Conservation (phyloP, 2,888 invertebrate species). For the Taphrorychus bicolor region DNA sequence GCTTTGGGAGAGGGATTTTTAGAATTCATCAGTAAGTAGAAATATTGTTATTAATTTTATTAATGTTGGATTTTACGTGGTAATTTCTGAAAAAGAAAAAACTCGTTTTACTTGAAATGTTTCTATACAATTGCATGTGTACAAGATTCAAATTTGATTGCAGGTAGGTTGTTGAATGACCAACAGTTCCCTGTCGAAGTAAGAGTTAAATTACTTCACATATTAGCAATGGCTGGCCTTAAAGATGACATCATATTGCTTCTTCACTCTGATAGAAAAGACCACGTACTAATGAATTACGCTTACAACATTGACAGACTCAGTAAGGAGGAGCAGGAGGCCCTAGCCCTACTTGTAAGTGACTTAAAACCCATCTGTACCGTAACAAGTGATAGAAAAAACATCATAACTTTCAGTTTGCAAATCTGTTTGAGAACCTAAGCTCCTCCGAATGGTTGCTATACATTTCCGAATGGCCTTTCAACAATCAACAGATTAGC, state of each 20-base stretch:
- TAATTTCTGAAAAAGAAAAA: too few relatives aligned
- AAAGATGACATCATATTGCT: constrained; percentile 90
- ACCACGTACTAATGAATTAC: constrained; percentile 88
- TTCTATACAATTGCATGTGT: too few relatives aligned
- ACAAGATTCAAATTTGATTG: constrained; percentile 29
- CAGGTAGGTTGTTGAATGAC: constrained; percentile 71
- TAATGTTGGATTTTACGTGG: too few relatives aligned
- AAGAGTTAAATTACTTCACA: constrained; percentile 72
- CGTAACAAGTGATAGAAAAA: not conserved
- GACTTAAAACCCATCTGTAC: too few relatives aligned
- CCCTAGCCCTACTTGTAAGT: constrained; percentile 81
- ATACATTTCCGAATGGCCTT: constrained; percentile 92
- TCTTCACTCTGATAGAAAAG: constrained; percentile 87
- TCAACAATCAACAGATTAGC: constrained; percentile 76
- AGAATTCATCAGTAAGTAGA: constrained; percentile 73
- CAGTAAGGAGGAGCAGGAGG: constrained; percentile 77
- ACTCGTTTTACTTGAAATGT: too few relatives aligned
- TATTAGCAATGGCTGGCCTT: constrained; percentile 77
- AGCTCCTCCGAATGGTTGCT: constrained; percentile 92
- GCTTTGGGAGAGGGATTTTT: constrained; percentile 89
- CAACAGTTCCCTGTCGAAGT: constrained; percentile 65
- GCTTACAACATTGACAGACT: constrained; percentile 81
- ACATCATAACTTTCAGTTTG: constrained; percentile 66
- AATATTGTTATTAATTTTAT: too few relatives aligned
- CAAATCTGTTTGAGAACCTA: constrained; percentile 88